phyloP scores from a whole-genome alignment of 2,113 vertebrate genomes.

The Sphyrna mokarran region DNA sequence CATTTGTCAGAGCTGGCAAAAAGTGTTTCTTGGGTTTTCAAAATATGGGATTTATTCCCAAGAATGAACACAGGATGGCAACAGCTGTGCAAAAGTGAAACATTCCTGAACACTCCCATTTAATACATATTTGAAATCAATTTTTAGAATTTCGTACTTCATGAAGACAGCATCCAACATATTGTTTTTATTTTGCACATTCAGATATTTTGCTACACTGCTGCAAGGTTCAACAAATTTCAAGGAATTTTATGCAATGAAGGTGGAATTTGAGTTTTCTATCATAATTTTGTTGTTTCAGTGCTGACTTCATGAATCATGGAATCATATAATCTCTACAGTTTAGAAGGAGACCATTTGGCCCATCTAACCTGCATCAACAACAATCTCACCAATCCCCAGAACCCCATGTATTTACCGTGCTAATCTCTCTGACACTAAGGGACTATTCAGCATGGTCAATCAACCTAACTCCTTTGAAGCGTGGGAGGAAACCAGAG shows the following conservation, averaged over 20 bases:
- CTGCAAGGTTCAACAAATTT: background rate
- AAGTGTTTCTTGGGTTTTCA: background rate
- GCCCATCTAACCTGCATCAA: too few relatives aligned
- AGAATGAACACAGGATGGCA: background rate
- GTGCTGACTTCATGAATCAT: background rate
- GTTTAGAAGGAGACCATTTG: too few relatives aligned
- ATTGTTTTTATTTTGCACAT: background rate
- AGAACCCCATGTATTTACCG: too few relatives aligned
- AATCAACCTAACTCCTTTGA: too few relatives aligned
- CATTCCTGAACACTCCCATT: background rate
- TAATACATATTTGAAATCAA: too few relatives aligned
- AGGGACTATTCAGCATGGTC: too few relatives aligned
- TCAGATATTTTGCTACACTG: background rate
- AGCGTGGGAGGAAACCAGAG: too few relatives aligned
- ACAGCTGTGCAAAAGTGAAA: background rate
- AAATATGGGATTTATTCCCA: background rate
- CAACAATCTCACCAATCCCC: too few relatives aligned
- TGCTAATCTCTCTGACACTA: too few relatives aligned
- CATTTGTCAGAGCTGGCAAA: slow-evolving; percentile 2
- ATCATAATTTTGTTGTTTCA: background rate
- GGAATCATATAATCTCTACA: too few relatives aligned
- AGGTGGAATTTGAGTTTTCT: background rate
- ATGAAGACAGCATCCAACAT: background rate
- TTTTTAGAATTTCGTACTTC: background rate
- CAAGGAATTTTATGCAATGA: background rate